Evolutionary conservation across 37 sponge, comb jelly and placozoan species (phyloP).

Genomic region (Agelas oroides): DNA sequence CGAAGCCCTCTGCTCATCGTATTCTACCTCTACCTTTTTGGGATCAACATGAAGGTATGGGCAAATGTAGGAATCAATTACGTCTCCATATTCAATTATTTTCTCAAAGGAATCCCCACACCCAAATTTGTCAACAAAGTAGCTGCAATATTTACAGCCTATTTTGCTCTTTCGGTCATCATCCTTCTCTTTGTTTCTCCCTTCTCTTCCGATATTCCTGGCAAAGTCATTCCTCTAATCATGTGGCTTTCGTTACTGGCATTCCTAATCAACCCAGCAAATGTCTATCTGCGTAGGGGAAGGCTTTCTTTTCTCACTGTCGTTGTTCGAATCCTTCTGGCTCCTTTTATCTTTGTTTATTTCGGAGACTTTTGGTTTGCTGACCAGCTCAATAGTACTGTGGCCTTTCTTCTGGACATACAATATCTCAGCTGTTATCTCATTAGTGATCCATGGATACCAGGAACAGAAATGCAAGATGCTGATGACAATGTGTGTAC

Average conservation of each 20-base stretch:
- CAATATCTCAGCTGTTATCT: constrained; percentile 85
- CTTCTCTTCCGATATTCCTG: neutral
- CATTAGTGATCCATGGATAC: constrained; percentile 14
- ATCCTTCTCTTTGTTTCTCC: constrained; percentile 16
- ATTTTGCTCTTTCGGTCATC: constrained; percentile 26
- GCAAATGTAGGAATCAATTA: constrained; percentile 49
- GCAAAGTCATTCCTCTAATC: constrained; percentile 44
- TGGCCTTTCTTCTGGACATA: constrained; percentile 83
- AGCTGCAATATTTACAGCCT: constrained; percentile 50
- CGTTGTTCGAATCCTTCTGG: constrained; percentile 72
- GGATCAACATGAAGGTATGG: constrained; percentile 80
- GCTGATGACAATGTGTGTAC: constrained; percentile 38
- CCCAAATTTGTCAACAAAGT: constrained; percentile 46
- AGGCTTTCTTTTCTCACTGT: constrained; percentile 56
- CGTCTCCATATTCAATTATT: constrained; percentile 61
- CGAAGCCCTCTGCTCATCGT: constrained; percentile 77
- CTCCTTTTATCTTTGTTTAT: constrained; percentile 81
- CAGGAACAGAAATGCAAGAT: neutral
- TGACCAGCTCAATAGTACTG: constrained; percentile 94
- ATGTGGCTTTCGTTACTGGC: constrained; percentile 63
- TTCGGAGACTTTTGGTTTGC: constrained; percentile 97
- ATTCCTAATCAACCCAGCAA: constrained; percentile 71
- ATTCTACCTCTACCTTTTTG: constrained; percentile 68
- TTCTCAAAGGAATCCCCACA: constrained; percentile 41
- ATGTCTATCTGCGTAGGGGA: constrained; percentile 43